Evolutionary conservation across 37 sponge, comb jelly and placozoan species (phyloP), one percentile per base, ranked within the genome.

Genomic region (Petrosia ficiformis): DNA sequence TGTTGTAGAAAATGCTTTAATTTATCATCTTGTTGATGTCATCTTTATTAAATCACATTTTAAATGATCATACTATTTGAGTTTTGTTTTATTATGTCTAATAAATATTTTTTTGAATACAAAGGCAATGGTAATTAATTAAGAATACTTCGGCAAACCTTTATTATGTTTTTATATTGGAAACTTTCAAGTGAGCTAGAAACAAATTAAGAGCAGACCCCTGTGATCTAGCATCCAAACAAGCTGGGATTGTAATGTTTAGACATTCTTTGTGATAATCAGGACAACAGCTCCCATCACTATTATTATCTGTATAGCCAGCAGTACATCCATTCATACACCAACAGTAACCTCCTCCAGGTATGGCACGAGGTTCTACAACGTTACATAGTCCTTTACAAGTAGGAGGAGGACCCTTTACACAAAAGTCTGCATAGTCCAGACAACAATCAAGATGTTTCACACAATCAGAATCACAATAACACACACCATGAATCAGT

Each of bases 301-400:
- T 80, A 29, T 80, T 80, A 25, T 80, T 80, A 29, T 80, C 81
- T 6, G 82, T 73, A 26, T 58, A 73, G 67, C 75, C 72, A 24
- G 52, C 35, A 57, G 57, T 35, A 36, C 83, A 82, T 41, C 69
- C 68, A 1, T 14, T 52, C 44, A 31, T 42, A 67, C 83, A 82
- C 70, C 73, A 82, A 41, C 83, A 82, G 31, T 82, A 82, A 0
- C 83, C 83, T 3, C 83, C 83, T 8, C 83, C 83, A 48, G 76
- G 67, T 28, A 75, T 74, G 2, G 64, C 61, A 6, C 22, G 81
- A 10, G 82, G 44, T 29, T 8, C 11, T 11, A 76, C 39, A 39
- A 26, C 6, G 25, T 28, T 26, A 11, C 48, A 4, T 22, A 26
- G 31, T 39, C 82, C 72, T 40, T 68, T 57, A 33, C 83, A 82